phyloP scores from a whole-genome alignment of 1,140 invertebrate genomes.

The Drosophila melanogaster region Release_6_plus_ISO1_MT NT_033779.5:437001-437500 shows the following conservation, averaged over 20 bases:
- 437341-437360: slow-evolving; percentile 6
- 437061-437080: slow-evolving; percentile 44
- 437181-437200: slow-evolving; percentile 33
- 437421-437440: slow-evolving; percentile 12
- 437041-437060: slow-evolving; percentile 27
- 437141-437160: slow-evolving; percentile 37
- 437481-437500: slow-evolving; percentile 5
- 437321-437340: slow-evolving; percentile 77
- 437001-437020: slow-evolving; percentile 41
- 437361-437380: slow-evolving; percentile 7
- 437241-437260: slow-evolving; percentile 20
- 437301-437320: slow-evolving; percentile 83
- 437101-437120: slow-evolving; percentile 46
- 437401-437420: slow-evolving; percentile 71
- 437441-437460: slow-evolving; percentile 1
- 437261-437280: slow-evolving; percentile 3
- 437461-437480: slow-evolving; percentile 6
- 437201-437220: slow-evolving; percentile 74
- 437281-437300: slow-evolving; percentile 68
- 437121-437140: slow-evolving; percentile 46
- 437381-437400: slow-evolving; percentile 50
- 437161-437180: slow-evolving; percentile 40
- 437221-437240: slow-evolving; percentile 69
- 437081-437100: slow-evolving; percentile 50
- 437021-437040: slow-evolving; percentile 28